These are phyloP conservation scores for Cossypha heuglini DNA, from an alignment of 2,797 vertebrate genomes.

Conservation along the genomic window DNA sequence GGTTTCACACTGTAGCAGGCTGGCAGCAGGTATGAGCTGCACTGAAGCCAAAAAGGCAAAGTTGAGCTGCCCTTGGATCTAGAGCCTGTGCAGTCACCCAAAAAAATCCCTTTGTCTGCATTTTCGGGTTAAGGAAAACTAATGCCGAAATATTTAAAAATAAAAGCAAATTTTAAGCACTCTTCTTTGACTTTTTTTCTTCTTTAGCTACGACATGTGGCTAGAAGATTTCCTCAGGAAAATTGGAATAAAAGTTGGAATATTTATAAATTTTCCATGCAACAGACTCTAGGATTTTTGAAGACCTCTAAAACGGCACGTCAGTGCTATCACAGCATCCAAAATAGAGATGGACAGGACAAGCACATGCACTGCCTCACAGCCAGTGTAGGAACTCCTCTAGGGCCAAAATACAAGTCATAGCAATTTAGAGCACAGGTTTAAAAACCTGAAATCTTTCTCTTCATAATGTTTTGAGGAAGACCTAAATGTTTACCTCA, in stretches of 20 bases:
- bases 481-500: background rate
- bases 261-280: background rate
- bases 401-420: background rate
- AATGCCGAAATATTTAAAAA: background rate
- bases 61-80: background rate
- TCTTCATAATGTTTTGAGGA: background rate
- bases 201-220: background rate
- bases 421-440: background rate
- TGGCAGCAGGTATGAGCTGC: background rate
- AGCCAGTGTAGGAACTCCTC: background rate
- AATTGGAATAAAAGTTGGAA: background rate
- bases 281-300: background rate
- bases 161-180: background rate
- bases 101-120: background rate
- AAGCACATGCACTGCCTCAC: background rate
- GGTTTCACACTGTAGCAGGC: accelerated
- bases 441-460: background rate
- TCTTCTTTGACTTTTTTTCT: background rate
- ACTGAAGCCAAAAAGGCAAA: background rate
- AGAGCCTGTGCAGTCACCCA: accelerated
- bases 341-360: background rate
- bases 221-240: background rate
- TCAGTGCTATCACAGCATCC: background rate
- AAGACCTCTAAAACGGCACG: background rate
- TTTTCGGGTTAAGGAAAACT: background rate